phyloP scores from a whole-genome alignment of 2,113 vertebrate species.

The Stigmatopora nigra region DNA sequence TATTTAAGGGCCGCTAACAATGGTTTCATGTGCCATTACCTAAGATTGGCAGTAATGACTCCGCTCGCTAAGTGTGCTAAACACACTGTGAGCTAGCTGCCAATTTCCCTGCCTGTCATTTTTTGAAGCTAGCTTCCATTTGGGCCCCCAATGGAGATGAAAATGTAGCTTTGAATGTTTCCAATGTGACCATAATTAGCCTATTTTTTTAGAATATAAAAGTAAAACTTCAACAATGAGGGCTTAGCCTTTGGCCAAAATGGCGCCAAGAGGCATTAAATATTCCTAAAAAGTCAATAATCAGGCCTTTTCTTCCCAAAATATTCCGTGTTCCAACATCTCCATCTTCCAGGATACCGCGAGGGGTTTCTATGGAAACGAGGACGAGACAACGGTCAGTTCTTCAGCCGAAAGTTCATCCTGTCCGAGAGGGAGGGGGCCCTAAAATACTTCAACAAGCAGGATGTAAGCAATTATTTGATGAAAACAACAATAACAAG shows the following conservation, averaged over 20 bases:
- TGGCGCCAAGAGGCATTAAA: constrained; percentile 22
- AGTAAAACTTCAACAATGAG: not conserved
- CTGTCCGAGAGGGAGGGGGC: constrained; percentile 87
- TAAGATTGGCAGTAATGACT: not conserved
- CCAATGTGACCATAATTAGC: too few species aligned
- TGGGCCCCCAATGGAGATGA: not conserved
- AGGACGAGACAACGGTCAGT: constrained; percentile 90
- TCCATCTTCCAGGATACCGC: constrained; percentile 75
- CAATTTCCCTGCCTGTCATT: not conserved
- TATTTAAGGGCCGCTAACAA: not conserved
- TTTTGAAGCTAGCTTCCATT: not conserved
- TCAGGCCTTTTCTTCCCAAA: not conserved
- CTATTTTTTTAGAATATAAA: too few species aligned
- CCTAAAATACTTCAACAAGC: constrained; percentile 94
- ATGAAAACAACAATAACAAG: not conserved
- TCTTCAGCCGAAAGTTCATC: constrained; percentile 88
- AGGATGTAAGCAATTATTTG: constrained; percentile 74
- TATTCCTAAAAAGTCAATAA: constrained; percentile 19
- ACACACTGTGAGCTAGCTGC: not conserved
- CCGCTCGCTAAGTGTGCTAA: not conserved
- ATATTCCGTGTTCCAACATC: constrained; percentile 7
- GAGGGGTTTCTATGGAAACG: constrained; percentile 96
- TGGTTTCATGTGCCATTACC: not conserved
- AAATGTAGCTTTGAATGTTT: too few species aligned
- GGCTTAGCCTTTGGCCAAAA: constrained; percentile 28